Percentiles rank a stretch among this genome's conserved stretches.
Conservation (phyloP, 2,797 vertebrate species). For the Graptemys geographica region DNA sequence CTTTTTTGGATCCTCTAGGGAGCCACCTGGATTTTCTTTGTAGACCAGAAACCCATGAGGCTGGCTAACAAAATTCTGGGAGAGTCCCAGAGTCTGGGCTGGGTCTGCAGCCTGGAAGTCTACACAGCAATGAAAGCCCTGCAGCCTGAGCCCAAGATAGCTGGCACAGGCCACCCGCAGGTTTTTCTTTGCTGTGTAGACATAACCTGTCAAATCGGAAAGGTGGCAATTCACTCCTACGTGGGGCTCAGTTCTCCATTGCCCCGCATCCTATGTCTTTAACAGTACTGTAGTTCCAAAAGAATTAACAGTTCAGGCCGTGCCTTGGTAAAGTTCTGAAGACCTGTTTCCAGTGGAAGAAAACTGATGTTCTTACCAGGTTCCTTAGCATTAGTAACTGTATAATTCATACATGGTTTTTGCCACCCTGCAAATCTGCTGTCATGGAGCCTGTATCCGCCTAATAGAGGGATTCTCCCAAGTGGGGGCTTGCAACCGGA, state of each 20-base stretch:
- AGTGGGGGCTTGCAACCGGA: constrained; percentile 59
- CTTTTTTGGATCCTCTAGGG: background rate
- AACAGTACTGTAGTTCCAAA: too few species aligned
- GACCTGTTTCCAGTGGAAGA: constrained; percentile 48
- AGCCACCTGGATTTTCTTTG: background rate
- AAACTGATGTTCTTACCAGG: constrained; percentile 73
- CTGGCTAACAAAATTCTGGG: background rate
- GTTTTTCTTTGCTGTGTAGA: too few species aligned
- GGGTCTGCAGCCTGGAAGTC: too few species aligned
- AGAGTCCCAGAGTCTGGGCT: too few species aligned
- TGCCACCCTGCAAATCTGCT: constrained; percentile 66
- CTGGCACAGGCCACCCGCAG: too few species aligned
- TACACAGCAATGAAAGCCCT: too few species aligned
- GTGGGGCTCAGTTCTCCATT: too few species aligned
- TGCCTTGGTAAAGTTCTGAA: constrained; percentile 21
- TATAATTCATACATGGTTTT: constrained; percentile 67
- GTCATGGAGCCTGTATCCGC: too few species aligned
- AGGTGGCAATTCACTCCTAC: too few species aligned
- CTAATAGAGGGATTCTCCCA: constrained; percentile 51
- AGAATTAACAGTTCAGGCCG: background rate
- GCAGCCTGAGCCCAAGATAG: too few species aligned
- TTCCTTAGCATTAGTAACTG: constrained; percentile 69
- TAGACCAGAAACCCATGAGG: background rate
- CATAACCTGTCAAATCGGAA: too few species aligned
- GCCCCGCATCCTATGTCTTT: too few species aligned